Evolutionary conservation across 2,797 vertebrate genomes (phyloP), one percentile per base, ranked within the genome.

Genomic region (Xiphophorus birchmanni): DNA sequence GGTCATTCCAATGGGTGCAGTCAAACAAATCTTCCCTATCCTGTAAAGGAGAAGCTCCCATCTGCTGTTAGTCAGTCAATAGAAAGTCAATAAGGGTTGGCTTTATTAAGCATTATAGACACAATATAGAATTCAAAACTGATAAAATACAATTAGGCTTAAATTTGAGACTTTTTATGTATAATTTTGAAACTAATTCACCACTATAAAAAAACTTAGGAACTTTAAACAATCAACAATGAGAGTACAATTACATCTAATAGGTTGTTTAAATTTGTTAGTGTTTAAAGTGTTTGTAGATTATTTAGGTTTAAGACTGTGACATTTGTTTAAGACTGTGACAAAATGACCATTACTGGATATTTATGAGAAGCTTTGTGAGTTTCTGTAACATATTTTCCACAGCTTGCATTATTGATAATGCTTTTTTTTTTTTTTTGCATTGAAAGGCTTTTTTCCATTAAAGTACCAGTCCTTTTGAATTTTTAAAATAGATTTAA

Each of bases 301-400:
- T 67, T 67, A 23, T 40, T 40, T 23, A 40, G 1, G 0, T 67
- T 67, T 26, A 44, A 71, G 18, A 44, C 23, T 44, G 35, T 42
- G 40, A 44, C 21, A 71, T 69, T 40, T 71, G 5, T 67, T 67
- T 26, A 44, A 71, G 18, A 44, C 23, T 44, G 35, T 42, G 40
- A 44, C 21, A 71, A 71, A 44, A 44, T 44, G 0, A 13, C 23
- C 8, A 15, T 42, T 71, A 6, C 23, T 71, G 10, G 29, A 35
- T 37, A 12, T 35, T 21, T 50, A 17, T 74, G 29, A 5, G 45
- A 12, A 21, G 2, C 56, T 32, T 32, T 79, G 42, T 60, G 42
- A 32, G 37, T 13, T 42, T 67, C 13, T 77, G 65, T 26, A 63
- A 60, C 71, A 76, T 73, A 40, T 73, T 83, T 76, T 40, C 37